Base-by-base conservation (phyloP, 2,113 vertebrate species). In the Daubentonia madagascariensis region DNA sequence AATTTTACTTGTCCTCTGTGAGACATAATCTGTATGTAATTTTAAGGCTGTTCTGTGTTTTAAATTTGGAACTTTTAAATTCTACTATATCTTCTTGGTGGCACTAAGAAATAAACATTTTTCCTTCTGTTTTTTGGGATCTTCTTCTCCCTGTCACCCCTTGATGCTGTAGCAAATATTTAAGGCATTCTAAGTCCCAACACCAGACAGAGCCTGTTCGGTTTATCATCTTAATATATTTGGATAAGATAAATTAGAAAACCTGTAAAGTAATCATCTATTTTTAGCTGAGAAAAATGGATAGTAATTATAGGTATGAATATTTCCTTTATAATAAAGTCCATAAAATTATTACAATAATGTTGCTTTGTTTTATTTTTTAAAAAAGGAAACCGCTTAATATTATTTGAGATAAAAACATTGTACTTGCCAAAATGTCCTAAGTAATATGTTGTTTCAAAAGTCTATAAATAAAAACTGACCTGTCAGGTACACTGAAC, bases 211-310 rank as follows among this genome's bases (percentile, higher is more conserved):
- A 93, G 1, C 17, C 81, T 88, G 61, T 35, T 79, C 37, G 52
- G 30, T 89, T 89, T 92, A 43, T 95, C 43, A 81, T 83, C 50
- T n/a, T 93, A 80, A 93, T 90, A 88, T 73, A 95, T 30, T 92
- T 48, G 84, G 52, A 73, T 84, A 96, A 93, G 63, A 91, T 90
- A 95, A 96, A 94, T 87, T 23, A 63, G 59, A 93, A 92, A 91
- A 52, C 48, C 5, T 91, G 3, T 83, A 32, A 40, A 68, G 57
- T 67, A 67, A 84, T 90, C 11, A 85, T 63, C 12, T 87, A n/a
- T 85, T 94, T 72, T 97, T 93, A 89, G 54, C 54, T 97, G 76
- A 92, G 91, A 79, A 79, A 86, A 95, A 67, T 92, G 57, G 6
- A 7, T 91, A 30, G 40, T 95, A 85, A 85, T 93, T 80, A 88